Conservation (phyloP, 2,888 invertebrate genomes). For the Oligia fasciuncula region DNA sequence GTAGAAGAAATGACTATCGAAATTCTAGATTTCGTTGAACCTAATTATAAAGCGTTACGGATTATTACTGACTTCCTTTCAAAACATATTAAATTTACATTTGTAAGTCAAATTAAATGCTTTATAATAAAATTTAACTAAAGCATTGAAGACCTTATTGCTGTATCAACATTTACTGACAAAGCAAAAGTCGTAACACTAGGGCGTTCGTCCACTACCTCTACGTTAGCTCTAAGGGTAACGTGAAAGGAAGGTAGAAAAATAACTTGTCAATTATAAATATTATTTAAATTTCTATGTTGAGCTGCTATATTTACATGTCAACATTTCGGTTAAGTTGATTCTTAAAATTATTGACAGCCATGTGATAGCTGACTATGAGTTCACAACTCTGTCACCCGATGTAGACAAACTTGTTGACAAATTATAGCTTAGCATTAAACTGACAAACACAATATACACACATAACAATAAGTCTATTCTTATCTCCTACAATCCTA, state of each 20-base stretch:
- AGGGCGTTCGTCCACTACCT: constrained; percentile 62
- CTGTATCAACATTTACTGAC: constrained; percentile 71
- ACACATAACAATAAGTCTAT: constrained; percentile 53
- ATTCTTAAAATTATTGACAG: constrained; percentile 90
- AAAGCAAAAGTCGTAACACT: constrained; percentile 69
- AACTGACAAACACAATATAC: constrained; percentile 41
- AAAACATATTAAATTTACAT: constrained; percentile 79
- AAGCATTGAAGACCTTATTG: constrained; percentile 69
- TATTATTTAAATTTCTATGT: constrained; percentile 88
- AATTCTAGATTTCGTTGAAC: constrained; percentile 87
- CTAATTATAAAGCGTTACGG: constrained; percentile 90
- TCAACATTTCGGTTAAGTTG: constrained; percentile 88
- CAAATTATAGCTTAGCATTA: constrained; percentile 62
- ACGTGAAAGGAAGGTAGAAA: constrained; percentile 88
- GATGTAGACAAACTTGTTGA: constrained; percentile 85
- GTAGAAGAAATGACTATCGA: constrained; percentile 85
- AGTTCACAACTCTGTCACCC: constrained; percentile 83
- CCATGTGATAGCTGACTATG: constrained; percentile 90
- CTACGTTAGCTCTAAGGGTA: constrained; percentile 77
- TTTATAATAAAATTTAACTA: constrained; percentile 54
- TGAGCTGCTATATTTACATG: constrained; percentile 89
- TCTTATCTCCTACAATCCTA: constrained; percentile 48
- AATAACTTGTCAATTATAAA: constrained; percentile 89
- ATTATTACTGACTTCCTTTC: constrained; percentile 83
- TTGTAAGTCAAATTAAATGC: constrained; percentile 62